Evolutionary conservation across 2,888 invertebrate genomes (phyloP).

Genomic region (Galerucella calmariensis): DNA sequence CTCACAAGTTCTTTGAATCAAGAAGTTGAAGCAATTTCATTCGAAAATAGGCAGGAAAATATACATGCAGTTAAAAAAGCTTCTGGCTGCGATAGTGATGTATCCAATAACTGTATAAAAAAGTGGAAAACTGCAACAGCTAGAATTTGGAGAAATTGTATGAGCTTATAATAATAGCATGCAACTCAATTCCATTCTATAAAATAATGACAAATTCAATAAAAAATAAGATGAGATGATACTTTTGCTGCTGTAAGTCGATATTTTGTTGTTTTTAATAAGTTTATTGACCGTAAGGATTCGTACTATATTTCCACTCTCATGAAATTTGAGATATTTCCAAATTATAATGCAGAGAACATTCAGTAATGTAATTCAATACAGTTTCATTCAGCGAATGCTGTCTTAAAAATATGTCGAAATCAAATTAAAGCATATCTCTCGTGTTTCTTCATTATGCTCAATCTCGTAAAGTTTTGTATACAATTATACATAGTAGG

Average conservation of each 20-base stretch:
- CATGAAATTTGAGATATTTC: background rate
- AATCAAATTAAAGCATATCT: conserved; percentile 11
- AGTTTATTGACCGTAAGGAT: background rate
- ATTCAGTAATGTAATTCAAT: background rate
- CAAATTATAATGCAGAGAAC: background rate
- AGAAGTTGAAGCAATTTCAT: no score
- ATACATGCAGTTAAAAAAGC: no score
- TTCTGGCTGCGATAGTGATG: no score
- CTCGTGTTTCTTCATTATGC: conserved; percentile 2
- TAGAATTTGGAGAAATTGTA: no score
- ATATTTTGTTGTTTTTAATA: background rate
- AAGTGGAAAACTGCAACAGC: no score
- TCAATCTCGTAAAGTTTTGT: conserved; percentile 20
- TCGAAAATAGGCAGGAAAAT: no score
- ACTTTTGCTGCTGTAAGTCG: background rate
- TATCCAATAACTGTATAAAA: no score
- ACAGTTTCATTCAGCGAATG: background rate
- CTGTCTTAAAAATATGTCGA: conserved; percentile 10
- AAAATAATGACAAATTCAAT: no score
- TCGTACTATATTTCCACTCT: background rate
- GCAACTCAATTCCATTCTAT: no score
- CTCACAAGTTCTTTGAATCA: no score
- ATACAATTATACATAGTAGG: conserved; percentile 29
- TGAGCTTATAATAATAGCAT: no score
- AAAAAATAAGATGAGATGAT: no score